A percentile compares a stretch with the other conserved stretches of the same genome.
phyloP scores from a whole-genome alignment of 1,140 invertebrate genomes.

The Leptinotarsa defecta region DNA sequence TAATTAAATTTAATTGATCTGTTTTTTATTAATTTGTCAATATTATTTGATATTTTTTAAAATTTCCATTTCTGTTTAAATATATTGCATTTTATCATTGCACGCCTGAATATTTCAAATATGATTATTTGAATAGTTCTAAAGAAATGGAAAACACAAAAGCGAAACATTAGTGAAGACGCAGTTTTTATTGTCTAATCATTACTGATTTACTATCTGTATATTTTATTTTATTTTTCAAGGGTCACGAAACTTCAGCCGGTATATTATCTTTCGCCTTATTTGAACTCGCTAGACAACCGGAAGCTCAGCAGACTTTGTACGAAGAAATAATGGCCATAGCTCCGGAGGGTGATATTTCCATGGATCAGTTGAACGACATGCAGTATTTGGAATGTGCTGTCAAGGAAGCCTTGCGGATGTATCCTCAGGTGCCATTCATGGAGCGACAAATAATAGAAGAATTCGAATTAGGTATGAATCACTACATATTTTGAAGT shows the following conservation, averaged over 20 bases:
- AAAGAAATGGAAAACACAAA: too few relatives aligned
- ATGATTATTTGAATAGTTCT: too few relatives aligned
- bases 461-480: slow-evolving; percentile 10
- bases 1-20: too few relatives aligned
- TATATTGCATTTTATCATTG: too few relatives aligned
- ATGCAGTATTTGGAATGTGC: slow-evolving; percentile 12
- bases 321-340: slow-evolving; percentile 7
- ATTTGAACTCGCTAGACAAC: slow-evolving; percentile 7
- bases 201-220: too few relatives aligned
- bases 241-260: slow-evolving; percentile 11
- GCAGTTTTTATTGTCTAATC: too few relatives aligned
- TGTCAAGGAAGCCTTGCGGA: background rate
- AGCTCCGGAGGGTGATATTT: slow-evolving; percentile 4
- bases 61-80: too few relatives aligned
- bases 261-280: slow-evolving; percentile 6
- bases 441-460: slow-evolving; percentile 13
- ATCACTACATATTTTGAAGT: too few relatives aligned
- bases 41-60: too few relatives aligned
- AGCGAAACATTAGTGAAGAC: too few relatives aligned
- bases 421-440: slow-evolving; percentile 8
- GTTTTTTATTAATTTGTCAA: too few relatives aligned
- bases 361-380: slow-evolving; percentile 4
- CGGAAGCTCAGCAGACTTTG: background rate
- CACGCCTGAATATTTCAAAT: too few relatives aligned
- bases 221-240: background rate